phyloP scores from a whole-genome alignment of 2,888 invertebrate genomes.

The Antheraea assamensis region DNA sequence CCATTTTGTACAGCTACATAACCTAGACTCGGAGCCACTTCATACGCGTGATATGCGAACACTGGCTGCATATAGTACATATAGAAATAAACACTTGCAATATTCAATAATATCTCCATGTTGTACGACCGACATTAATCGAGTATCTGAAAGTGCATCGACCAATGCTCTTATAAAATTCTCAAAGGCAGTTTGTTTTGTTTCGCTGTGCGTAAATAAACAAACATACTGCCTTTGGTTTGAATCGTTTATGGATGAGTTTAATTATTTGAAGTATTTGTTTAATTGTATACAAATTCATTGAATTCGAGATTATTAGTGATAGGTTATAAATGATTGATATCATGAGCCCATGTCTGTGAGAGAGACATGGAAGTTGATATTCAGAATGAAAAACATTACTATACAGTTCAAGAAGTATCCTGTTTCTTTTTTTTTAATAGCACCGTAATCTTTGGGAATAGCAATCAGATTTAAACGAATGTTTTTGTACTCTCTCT shows the following conservation, averaged over 20 bases:
- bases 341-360: neutral
- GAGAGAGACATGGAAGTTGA: neutral
- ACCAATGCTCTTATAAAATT: constrained; percentile 50
- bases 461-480: no score
- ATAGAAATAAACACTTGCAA: constrained; percentile 41
- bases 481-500: no score
- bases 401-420: no score
- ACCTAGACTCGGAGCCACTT: constrained; percentile 45
- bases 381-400: neutral
- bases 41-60: constrained; percentile 47
- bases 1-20: constrained; percentile 43
- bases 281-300: neutral
- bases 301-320: neutral
- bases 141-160: constrained; percentile 36
- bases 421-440: no score
- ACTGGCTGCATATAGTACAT: constrained; percentile 40
- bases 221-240: constrained; percentile 33
- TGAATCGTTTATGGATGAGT: neutral
- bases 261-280: neutral
- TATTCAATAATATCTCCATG: constrained; percentile 48
- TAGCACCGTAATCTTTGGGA: no score
- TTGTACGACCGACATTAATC: constrained; percentile 30
- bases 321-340: neutral
- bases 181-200: constrained; percentile 39
- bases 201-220: constrained; percentile 47